Evolutionary conservation across 2,113 vertebrate genomes (phyloP).

Genomic region (Lepus timidus): DNA sequence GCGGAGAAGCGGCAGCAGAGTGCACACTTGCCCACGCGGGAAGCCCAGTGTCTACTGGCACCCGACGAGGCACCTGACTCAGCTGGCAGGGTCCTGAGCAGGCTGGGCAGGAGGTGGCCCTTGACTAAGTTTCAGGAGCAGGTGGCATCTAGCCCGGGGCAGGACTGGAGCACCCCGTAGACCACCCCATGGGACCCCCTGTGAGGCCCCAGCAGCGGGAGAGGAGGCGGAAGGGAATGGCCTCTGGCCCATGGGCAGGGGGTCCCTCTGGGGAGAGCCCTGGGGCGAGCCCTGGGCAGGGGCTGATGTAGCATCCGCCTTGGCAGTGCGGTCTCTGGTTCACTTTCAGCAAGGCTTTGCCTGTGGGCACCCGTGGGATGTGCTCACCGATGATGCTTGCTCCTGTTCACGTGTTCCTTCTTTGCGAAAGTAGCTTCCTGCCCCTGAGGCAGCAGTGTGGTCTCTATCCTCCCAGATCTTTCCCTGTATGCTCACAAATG

Average conservation of each 20-base stretch:
- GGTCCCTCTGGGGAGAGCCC: neutral
- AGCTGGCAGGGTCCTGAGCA: neutral
- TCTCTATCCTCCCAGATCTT: neutral
- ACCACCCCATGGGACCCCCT: neutral
- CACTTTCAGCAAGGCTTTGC: neutral
- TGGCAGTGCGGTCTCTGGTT: neutral
- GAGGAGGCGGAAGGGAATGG: neutral
- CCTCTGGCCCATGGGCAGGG: neutral
- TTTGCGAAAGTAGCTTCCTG: neutral
- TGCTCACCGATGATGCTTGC: neutral
- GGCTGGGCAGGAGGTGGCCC: neutral
- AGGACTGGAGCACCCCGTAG: no score
- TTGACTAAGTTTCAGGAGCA: neutral
- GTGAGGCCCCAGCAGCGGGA: neutral
- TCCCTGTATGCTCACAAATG: neutral
- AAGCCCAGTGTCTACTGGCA: neutral
- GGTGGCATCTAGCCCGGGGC: rapidly evolving
- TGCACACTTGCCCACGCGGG: rapidly evolving
- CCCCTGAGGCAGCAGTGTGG: neutral
- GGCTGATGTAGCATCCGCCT: neutral
- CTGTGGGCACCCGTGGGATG: neutral
- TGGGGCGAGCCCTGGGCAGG: neutral
- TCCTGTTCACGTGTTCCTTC: neutral
- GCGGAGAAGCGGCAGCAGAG: no score
- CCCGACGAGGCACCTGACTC: neutral